A percentile compares a stretch with the other conserved stretches of the same genome.
Conservation (phyloP, 2,797 vertebrate genomes). For the Agapornis canus region DNA sequence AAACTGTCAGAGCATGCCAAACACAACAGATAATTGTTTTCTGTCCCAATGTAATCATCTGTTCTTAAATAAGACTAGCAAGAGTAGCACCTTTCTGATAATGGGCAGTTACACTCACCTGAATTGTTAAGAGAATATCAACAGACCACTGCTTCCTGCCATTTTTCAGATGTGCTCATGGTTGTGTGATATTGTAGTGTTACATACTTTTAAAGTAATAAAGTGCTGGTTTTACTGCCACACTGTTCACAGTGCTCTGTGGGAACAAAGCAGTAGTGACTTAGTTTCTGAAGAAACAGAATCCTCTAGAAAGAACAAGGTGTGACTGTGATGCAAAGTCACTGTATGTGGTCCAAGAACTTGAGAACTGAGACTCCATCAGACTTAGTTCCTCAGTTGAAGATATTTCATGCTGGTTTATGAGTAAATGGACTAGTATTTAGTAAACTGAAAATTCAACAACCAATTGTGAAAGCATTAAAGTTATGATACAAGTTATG, state of each 20-base stretch:
- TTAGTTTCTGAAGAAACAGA: background rate
- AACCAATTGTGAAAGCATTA: background rate
- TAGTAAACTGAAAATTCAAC: background rate
- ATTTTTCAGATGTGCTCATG: background rate
- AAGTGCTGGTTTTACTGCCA: background rate
- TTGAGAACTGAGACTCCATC: background rate
- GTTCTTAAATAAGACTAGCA: background rate
- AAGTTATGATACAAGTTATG: background rate
- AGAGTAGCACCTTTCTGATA: background rate
- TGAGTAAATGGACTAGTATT: background rate
- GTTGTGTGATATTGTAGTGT: background rate
- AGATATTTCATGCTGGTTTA: background rate
- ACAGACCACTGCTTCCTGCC: background rate
- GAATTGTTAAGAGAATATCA: background rate
- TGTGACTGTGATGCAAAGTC: background rate
- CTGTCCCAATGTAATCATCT: background rate
- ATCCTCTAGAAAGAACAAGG: background rate
- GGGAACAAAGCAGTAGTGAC: background rate
- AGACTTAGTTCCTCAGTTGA: background rate
- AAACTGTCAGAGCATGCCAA: background rate
- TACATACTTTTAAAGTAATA: background rate
- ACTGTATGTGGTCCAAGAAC: background rate
- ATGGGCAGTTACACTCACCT: background rate
- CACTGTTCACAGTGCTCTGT: background rate
- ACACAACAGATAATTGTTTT: background rate